phyloP scores from a whole-genome alignment of 1,140 invertebrate genomes.

The Aphis craccivora region DNA sequence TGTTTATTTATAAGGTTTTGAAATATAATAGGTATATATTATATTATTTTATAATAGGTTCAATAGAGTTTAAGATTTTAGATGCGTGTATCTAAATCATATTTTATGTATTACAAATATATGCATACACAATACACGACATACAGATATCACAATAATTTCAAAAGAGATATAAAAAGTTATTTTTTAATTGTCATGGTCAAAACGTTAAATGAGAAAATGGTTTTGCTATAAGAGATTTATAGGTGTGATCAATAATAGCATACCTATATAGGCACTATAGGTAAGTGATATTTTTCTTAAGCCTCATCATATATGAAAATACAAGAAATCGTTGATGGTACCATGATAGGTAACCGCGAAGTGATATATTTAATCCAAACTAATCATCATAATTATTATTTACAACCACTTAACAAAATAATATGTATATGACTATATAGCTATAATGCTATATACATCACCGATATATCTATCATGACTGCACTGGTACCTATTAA shows the following conservation, averaged over 20 bases:
- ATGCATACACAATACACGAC: not conserved
- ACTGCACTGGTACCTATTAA: not conserved
- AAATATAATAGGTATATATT: too few species aligned
- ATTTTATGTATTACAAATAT: not conserved
- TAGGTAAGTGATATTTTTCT: not conserved
- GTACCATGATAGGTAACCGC: not conserved
- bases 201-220: not conserved
- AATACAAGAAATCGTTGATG: not conserved
- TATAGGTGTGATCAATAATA: not conserved
- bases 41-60: too few species aligned
- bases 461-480: not conserved
- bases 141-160: not conserved
- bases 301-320: too few species aligned
- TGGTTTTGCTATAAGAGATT: not conserved
- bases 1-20: constrained; percentile 13
- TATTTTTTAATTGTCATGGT: not conserved
- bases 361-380: not conserved
- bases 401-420: not conserved
- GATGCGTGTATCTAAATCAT: not conserved
- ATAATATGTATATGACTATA: not conserved
- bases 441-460: not conserved
- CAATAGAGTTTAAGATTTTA: not conserved
- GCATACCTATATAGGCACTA: not conserved
- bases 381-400: not conserved
- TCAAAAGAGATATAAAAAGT: not conserved